Evolutionary conservation across 2,797 vertebrate species (phyloP).

Genomic region (Diglossa cyanea): DNA sequence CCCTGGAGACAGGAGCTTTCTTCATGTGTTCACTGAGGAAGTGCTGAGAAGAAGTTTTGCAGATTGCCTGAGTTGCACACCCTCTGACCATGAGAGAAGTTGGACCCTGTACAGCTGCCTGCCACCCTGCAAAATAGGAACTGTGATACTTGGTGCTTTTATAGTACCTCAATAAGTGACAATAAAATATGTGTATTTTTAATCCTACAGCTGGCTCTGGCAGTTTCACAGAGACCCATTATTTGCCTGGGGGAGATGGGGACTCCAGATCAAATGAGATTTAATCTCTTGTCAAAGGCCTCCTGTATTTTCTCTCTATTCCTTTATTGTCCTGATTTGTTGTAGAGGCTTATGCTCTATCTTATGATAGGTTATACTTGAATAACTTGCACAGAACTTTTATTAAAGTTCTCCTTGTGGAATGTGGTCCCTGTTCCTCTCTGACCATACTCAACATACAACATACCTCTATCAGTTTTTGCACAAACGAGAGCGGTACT

Average conservation of each 20-base stretch:
- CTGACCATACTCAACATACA: not conserved
- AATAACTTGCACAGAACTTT: not conserved
- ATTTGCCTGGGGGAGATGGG: not conserved
- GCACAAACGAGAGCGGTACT: not conserved
- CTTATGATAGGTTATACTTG: not conserved
- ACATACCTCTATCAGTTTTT: not conserved
- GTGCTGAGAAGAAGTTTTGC: not conserved
- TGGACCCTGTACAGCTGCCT: not conserved
- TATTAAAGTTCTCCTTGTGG: not conserved
- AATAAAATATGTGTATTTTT: not conserved
- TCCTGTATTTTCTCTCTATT: not conserved
- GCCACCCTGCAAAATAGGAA: not conserved
- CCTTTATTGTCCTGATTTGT: not conserved
- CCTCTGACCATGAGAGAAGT: not conserved
- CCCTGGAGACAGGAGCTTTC: not conserved
- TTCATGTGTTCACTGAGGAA: not conserved
- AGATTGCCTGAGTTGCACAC: not conserved
- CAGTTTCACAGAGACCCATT: not conserved
- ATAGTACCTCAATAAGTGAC: not conserved
- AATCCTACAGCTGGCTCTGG: not conserved
- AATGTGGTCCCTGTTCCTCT: not conserved
- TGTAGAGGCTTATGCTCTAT: not conserved
- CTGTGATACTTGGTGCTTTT: not conserved
- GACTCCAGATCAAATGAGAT: not conserved
- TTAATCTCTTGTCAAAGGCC: conserved; percentile 26